Percentiles rank a stretch among this genome's conserved stretches.
Evolutionary conservation across 2,888 invertebrate species (phyloP).

Genomic region (Heliothis peltigera): DNA sequence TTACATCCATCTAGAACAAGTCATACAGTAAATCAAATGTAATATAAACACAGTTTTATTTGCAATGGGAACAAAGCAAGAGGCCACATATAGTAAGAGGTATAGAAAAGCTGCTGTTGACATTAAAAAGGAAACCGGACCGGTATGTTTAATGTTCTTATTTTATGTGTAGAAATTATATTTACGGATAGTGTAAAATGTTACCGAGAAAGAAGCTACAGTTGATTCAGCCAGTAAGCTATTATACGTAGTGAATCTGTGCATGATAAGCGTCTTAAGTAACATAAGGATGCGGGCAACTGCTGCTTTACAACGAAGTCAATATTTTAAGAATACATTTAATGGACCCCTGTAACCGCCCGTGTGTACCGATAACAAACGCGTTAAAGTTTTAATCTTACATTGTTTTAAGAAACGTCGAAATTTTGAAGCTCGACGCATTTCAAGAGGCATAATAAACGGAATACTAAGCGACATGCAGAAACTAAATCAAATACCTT

Average conservation of each 20-base stretch:
- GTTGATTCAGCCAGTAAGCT: not conserved
- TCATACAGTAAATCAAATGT: constrained; percentile 21
- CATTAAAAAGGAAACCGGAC: constrained; percentile 7
- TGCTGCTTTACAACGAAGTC: not conserved
- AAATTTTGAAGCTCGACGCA: constrained; percentile 21
- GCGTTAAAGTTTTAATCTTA: not conserved
- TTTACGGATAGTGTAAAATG: not conserved
- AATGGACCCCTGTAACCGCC: no score
- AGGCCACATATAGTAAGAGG: constrained; percentile 1
- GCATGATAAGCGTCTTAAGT: not conserved
- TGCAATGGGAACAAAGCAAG: constrained; percentile 18
- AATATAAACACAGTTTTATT: constrained; percentile 1
- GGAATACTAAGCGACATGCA: constrained; percentile 29
- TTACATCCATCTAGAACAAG: constrained; percentile 21
- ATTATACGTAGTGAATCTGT: not conserved
- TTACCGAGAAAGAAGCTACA: not conserved
- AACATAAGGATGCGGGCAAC: not conserved
- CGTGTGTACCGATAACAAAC: no score
- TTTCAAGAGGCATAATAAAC: constrained; percentile 31
- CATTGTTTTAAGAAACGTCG: constrained; percentile 28
- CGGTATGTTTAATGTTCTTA: constrained; percentile 25
- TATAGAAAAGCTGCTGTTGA: not conserved
- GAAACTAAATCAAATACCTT: constrained; percentile 7
- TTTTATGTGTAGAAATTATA: not conserved
- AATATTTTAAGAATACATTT: no score